Evolutionary conservation across 2,888 invertebrate species (phyloP), one percentile per base, ranked within the genome.

Genomic region (Drosophila longiperda): DNA sequence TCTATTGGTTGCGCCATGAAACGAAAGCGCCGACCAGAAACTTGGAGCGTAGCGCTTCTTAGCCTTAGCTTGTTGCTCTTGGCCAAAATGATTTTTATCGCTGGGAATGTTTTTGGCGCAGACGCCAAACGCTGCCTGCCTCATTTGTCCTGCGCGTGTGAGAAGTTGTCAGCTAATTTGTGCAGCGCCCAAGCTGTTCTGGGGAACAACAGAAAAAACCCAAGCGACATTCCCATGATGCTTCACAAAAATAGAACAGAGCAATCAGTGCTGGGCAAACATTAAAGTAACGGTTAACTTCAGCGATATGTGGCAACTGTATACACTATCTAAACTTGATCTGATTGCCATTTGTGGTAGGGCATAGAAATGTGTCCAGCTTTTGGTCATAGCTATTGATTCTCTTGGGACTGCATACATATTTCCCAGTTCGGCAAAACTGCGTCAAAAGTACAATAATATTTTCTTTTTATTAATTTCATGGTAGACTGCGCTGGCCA

Each of bases 391-490:
- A 17, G 8, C 15, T 34, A 29, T 54, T 29, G 17, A 23, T 48
- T 66, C 81, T 70, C 78, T 58, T 32, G 78, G 53, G 79, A 11
- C 60, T 12, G 52, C 66, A 66, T 42, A 50, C 81, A 73, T 68
- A 85, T 73, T 83, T 85, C 86, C 84, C 88, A 85, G 78, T 70
- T 72, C 59, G 71, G 50, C 34, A 65, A 53, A 49, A 11, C 34
- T n/a, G 32, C 54, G 54, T 67, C 65, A 77, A 53, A 55, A 58
- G 58, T 57, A 58, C 66, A 82, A 67, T 85, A 68, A 64, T 62
- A 86, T 86, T 81, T 71, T 50, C 59, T 59, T 66, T 83, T 79
- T 88, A 90, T 91, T 91, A 92, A 92, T 92, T 92, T 92, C 92
- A 92, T 90, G 92, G 88, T 80, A 80, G 83, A 83, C 52, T 82